Percentiles rank a stretch among this genome's conserved stretches.
phyloP scores from a whole-genome alignment of 2,888 invertebrate species.

The Sisyra nigra region DNA sequence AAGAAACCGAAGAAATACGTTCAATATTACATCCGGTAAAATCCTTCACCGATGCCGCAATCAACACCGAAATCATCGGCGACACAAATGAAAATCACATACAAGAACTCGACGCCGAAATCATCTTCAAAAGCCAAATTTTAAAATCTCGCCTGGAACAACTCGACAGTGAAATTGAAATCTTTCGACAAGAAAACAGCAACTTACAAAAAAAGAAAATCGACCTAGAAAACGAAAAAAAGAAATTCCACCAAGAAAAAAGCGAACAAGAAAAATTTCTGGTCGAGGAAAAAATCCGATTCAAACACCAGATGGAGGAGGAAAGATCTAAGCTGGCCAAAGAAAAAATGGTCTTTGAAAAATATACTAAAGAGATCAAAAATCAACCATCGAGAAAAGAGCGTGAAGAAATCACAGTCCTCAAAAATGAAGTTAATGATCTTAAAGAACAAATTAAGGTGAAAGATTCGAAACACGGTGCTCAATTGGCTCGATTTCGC shows the following conservation, averaged over 20 bases:
- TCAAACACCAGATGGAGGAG: slow-evolving; percentile 41
- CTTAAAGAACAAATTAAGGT: slow-evolving; percentile 48
- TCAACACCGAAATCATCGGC: slow-evolving; percentile 12
- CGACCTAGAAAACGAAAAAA: slow-evolving; percentile 30
- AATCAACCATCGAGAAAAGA: slow-evolving; percentile 49
- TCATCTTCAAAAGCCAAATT: slow-evolving; percentile 38
- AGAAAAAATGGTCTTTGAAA: slow-evolving; percentile 34
- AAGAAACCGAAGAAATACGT: slow-evolving; percentile 6
- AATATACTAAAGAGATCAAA: slow-evolving; percentile 48
- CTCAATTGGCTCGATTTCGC: slow-evolving; percentile 52
- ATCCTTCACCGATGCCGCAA: slow-evolving; percentile 13
- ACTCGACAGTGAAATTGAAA: slow-evolving; percentile 44
- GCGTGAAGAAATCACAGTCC: slow-evolving; percentile 45
- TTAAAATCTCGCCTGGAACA: slow-evolving; percentile 44
- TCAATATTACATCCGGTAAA: slow-evolving; percentile 4
- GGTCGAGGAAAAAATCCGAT: slow-evolving; percentile 45
- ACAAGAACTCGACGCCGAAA: slow-evolving; percentile 21
- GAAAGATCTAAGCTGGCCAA: slow-evolving; percentile 43
- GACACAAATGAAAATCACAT: slow-evolving; percentile 14
- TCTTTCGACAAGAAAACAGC: slow-evolving; percentile 34
- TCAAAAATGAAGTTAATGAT: slow-evolving; percentile 47
- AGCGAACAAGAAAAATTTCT: slow-evolving; percentile 33
- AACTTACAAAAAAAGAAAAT: slow-evolving; percentile 26
- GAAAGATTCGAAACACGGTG: slow-evolving; percentile 59
- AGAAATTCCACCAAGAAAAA: slow-evolving; percentile 35